Evolutionary conservation across 2,113 vertebrate genomes (phyloP).

Genomic region (Peromyscus polionotus): DNA sequence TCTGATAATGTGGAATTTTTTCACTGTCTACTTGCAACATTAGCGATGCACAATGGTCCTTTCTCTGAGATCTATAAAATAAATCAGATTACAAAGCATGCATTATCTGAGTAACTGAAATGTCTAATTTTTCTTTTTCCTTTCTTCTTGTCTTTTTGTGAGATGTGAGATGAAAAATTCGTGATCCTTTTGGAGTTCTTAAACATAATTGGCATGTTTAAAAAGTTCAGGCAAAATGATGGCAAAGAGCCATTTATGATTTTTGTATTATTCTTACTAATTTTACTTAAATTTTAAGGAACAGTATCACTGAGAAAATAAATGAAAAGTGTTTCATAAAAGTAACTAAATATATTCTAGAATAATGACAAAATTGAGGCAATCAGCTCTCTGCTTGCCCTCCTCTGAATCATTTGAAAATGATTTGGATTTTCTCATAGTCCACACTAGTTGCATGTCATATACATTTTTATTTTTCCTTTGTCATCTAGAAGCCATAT

Average conservation of each 20-base stretch:
- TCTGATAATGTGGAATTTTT: neutral
- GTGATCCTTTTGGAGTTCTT: neutral
- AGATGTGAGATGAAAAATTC: neutral
- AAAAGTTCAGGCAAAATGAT: neutral
- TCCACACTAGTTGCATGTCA: neutral
- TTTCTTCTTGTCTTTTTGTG: neutral
- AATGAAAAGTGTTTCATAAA: neutral
- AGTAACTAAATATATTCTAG: neutral
- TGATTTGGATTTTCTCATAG: neutral
- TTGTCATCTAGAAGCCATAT: neutral
- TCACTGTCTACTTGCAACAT: slow-evolving; percentile 4
- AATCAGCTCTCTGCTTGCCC: neutral
- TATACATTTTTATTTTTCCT: neutral
- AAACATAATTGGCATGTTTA: slow-evolving; percentile 14
- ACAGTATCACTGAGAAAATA: neutral
- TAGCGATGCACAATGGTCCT: neutral
- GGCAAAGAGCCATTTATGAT: neutral
- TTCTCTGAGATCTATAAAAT: neutral
- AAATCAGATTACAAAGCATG: neutral
- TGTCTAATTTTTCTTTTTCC: neutral
- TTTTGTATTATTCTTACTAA: neutral
- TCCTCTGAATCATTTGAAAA: neutral
- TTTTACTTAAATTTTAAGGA: neutral
- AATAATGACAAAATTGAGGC: neutral
- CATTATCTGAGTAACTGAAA: neutral